phyloP scores from a whole-genome alignment of 2,888 invertebrate genomes.

The Drosophila neutralis region DNA sequence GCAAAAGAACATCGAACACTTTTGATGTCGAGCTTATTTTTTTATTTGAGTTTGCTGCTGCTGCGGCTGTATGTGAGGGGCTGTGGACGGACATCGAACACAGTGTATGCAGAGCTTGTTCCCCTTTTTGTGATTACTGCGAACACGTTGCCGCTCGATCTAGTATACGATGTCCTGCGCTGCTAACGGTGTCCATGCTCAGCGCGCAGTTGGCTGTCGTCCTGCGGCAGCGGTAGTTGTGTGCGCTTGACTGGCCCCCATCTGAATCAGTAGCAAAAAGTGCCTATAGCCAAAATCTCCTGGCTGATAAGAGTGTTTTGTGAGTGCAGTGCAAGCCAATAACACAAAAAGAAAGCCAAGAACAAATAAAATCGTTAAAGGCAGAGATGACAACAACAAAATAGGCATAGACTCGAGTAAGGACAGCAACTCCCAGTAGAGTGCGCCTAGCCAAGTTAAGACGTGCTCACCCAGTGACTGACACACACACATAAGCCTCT shows the following conservation, averaged over 20 bases:
- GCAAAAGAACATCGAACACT: conserved; percentile 1
- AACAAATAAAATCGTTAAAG: conserved; percentile 19
- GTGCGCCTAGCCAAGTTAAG: conserved; percentile 41
- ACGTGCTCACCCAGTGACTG: conserved; percentile 27
- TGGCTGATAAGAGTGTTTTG: conserved; percentile 31
- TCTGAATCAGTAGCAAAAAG: conserved; percentile 5
- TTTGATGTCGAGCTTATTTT: conserved; percentile 1
- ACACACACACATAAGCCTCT: conserved; percentile 14
- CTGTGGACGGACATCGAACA: not conserved
- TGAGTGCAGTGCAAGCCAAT: conserved; percentile 42
- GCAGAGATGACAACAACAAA: conserved; percentile 8
- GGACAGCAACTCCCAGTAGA: conserved; percentile 49
- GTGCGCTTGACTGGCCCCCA: conserved; percentile 59
- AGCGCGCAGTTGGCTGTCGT: conserved; percentile 77
- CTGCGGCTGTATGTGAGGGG: not conserved
- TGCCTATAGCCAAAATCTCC: conserved; percentile 8
- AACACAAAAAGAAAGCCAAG: conserved; percentile 2
- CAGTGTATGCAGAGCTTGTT: not conserved
- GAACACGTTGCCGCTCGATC: conserved; percentile 50
- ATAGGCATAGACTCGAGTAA: conserved; percentile 23
- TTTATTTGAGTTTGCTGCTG: not conserved
- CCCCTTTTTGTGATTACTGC: not conserved
- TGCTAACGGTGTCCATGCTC: conserved; percentile 43
- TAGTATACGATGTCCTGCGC: conserved; percentile 30
- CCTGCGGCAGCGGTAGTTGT: conserved; percentile 76